These are phyloP conservation scores for Macaca mulatta DNA, from an alignment of 2,113 vertebrate genomes.

Conservation along the genomic window DNA sequence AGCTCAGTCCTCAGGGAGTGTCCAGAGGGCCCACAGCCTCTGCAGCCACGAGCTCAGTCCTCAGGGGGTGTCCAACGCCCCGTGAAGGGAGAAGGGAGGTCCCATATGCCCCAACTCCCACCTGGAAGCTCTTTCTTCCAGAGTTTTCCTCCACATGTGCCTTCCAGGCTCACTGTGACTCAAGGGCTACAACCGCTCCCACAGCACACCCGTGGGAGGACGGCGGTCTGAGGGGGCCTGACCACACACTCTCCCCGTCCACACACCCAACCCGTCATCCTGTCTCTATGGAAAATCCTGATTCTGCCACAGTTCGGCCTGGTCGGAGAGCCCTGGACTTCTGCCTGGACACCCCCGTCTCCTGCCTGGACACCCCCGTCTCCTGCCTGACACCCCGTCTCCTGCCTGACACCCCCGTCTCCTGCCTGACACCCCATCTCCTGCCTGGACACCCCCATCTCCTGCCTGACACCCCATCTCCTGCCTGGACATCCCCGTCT, in stretches of 20 bases:
- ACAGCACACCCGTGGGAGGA: accelerated
- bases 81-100: neutral
- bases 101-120: accelerated
- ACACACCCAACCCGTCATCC: accelerated
- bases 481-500: neutral
- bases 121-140: no score
- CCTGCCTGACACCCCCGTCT: no score
- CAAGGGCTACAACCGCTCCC: no score
- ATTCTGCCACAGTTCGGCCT: neutral
- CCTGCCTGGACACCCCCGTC: no score
- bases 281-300: accelerated
- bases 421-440: no score
- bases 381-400: no score
- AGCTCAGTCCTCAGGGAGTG: accelerated
- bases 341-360: neutral
- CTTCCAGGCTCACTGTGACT: no score
- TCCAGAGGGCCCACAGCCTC: neutral
- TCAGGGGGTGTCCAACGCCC: no score
- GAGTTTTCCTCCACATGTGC: accelerated
- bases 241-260: accelerated
- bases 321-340: no score
- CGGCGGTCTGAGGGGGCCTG: neutral
- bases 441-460: neutral
- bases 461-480: no score
- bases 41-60: neutral